phyloP scores from a whole-genome alignment of 2,113 vertebrate genomes.

The Sceloporus tristichus region DNA sequence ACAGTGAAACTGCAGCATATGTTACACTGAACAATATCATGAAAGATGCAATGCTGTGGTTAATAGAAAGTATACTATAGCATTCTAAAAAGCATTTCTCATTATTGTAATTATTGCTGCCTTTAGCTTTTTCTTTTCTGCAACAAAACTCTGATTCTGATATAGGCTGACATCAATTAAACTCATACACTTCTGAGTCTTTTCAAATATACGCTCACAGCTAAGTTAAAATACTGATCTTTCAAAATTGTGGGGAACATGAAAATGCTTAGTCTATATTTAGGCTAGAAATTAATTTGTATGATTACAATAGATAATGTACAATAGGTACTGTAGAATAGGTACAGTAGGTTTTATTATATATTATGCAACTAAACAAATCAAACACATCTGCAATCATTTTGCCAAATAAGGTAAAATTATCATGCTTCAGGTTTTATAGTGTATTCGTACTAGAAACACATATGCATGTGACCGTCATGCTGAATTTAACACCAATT shows the following conservation, averaged over 20 bases:
- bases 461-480: neutral
- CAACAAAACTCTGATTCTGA: slow-evolving; percentile 23
- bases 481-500: neutral
- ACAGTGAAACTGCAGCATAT: slow-evolving; percentile 8
- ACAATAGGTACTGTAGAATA: too few relatives aligned
- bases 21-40: slow-evolving; percentile 14
- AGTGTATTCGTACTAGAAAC: neutral
- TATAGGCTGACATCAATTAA: slow-evolving; percentile 27
- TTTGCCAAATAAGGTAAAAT: neutral
- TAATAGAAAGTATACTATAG: slow-evolving; percentile 25
- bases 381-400: neutral
- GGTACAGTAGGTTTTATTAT: neutral
- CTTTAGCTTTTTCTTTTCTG: slow-evolving; percentile 24
- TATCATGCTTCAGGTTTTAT: neutral
- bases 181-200: slow-evolving; percentile 29
- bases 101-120: slow-evolving; percentile 23
- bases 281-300: neutral
- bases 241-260: neutral
- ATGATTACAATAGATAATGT: neutral
- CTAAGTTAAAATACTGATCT: slow-evolving; percentile 4
- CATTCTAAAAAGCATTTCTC: slow-evolving; percentile 1
- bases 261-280: neutral
- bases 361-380: neutral
- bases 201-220: slow-evolving; percentile 37
- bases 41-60: slow-evolving; percentile 3